Conservation (phyloP, 2,888 invertebrate genomes). For the Diabrotica balteata region DNA sequence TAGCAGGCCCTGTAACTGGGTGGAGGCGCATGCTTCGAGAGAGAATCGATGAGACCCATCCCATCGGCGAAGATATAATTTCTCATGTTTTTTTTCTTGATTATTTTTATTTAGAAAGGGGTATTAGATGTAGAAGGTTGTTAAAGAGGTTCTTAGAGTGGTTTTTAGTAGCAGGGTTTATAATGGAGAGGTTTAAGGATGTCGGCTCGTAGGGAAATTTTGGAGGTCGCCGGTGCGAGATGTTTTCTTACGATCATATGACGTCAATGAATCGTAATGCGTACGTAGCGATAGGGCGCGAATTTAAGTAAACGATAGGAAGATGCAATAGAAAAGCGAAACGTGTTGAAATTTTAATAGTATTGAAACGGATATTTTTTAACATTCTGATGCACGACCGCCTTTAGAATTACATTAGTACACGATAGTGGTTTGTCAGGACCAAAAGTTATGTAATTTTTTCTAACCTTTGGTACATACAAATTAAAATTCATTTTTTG, state of each 20-base stretch:
- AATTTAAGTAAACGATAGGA: neutral
- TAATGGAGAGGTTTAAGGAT: too few species aligned
- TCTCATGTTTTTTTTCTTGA: constrained; percentile 30
- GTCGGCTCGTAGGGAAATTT: neutral
- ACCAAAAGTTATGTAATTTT: too few species aligned
- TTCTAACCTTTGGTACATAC: too few species aligned
- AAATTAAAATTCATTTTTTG: too few species aligned
- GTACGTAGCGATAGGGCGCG: neutral
- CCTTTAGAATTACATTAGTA: too few species aligned
- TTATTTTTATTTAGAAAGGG: neutral
- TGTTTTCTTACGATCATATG: constrained; percentile 1
- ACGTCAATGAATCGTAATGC: constrained; percentile 11
- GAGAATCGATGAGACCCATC: constrained; percentile 60
- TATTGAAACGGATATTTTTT: too few species aligned
- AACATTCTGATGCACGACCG: too few species aligned
- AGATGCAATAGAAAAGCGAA: too few species aligned
- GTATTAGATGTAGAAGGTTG: neutral
- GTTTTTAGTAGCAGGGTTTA: neutral
- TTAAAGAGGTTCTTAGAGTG: too few species aligned
- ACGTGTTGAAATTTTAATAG: too few species aligned
- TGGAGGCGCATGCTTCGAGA: constrained; percentile 52
- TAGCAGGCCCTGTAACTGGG: constrained; percentile 47
- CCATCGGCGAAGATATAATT: constrained; percentile 48
- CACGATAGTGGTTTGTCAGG: too few species aligned
- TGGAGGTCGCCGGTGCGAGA: neutral